phyloP scores from a whole-genome alignment of 2,113 vertebrate genomes.

The Vireo altiloquus region DNA sequence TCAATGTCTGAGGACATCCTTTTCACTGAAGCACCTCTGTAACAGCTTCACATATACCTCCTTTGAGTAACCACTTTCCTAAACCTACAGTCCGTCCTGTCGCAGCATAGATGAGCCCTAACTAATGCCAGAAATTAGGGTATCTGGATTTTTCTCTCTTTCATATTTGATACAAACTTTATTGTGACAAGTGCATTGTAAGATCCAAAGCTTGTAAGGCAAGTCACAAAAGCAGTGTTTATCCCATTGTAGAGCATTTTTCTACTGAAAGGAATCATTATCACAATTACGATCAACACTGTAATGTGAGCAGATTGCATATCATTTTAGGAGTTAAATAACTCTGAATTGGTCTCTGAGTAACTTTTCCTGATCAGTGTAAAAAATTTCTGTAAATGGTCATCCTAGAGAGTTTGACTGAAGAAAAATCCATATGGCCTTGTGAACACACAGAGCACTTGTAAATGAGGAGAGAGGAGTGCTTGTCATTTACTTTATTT shows the following conservation, averaged over 20 bases:
- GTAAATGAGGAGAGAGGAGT: background rate
- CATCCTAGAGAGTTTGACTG: background rate
- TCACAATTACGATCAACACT: background rate
- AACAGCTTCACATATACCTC: background rate
- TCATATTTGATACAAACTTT: background rate
- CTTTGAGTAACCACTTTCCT: background rate
- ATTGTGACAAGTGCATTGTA: background rate
- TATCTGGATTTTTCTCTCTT: background rate
- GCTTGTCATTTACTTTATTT: background rate
- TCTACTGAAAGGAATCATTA: background rate
- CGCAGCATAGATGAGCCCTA: background rate
- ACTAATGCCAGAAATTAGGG: background rate
- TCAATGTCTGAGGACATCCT: background rate
- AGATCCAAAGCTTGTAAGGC: background rate
- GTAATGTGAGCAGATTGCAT: background rate
- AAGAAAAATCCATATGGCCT: background rate
- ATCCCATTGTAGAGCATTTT: background rate
- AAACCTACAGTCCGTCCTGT: background rate
- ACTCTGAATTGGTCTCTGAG: background rate
- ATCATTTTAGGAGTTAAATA: background rate
- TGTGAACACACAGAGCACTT: background rate
- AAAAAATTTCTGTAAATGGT: background rate
- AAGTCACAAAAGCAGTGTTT: background rate
- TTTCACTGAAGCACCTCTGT: background rate
- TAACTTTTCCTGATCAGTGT: background rate